Evolutionary conservation across 1,140 invertebrate genomes (phyloP).

Genomic region (Wasmannia auropunctata): DNA sequence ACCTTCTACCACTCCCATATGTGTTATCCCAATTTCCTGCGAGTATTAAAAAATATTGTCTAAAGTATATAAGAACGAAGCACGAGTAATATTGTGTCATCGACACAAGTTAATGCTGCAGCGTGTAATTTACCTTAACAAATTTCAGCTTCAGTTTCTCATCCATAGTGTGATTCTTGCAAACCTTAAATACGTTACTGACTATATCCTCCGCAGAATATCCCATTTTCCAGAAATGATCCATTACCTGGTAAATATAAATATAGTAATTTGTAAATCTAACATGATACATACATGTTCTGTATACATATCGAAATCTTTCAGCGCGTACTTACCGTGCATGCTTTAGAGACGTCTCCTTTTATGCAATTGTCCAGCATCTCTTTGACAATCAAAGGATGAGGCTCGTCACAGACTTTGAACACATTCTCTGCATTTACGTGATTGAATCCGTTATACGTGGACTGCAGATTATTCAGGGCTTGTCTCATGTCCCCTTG

Average conservation of each 20-base stretch:
- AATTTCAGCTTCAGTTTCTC: conserved; percentile 95
- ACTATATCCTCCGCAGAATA: conserved; percentile 99
- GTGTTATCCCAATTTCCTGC: conserved; percentile 96
- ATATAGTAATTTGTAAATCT: conserved; percentile 20
- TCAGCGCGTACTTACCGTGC: conserved; percentile 87
- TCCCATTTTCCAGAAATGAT: conserved; percentile 95
- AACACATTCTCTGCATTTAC: conserved; percentile 99
- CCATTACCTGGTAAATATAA: conserved; percentile 88
- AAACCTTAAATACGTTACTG: conserved; percentile 96
- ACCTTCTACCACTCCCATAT: conserved; percentile 96
- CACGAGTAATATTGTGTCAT: not conserved
- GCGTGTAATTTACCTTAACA: conserved; percentile 88
- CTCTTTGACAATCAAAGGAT: conserved; percentile 96
- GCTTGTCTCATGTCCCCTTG: conserved; percentile 99
- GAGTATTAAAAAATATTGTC: conserved; percentile 78
- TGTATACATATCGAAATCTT: not conserved
- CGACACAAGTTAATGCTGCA: not conserved
- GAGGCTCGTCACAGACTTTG: conserved; percentile 99
- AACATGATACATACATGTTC: not conserved
- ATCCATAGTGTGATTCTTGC: conserved; percentile 93
- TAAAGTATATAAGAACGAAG: not conserved
- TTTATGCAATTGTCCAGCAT: conserved; percentile 95
- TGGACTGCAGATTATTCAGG: conserved; percentile 99
- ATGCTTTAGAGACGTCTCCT: conserved; percentile 94
- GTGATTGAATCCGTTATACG: conserved; percentile 96